Evolutionary conservation across 2,888 invertebrate species (phyloP).

Genomic region (Xestoiulus laeticollis): DNA sequence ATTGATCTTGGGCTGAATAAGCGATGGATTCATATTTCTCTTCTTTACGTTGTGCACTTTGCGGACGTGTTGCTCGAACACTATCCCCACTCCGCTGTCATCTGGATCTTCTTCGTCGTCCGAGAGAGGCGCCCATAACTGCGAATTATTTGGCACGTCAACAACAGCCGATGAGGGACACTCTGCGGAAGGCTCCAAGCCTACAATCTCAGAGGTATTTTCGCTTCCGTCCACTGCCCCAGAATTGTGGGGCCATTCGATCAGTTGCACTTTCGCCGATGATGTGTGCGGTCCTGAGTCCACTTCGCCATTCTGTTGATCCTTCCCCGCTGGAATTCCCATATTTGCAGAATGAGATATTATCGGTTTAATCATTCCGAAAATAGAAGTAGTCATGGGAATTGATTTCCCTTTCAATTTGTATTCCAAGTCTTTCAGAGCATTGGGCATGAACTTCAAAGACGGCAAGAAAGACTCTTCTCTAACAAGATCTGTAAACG

Average conservation of each 20-base stretch:
- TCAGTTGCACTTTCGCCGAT: background rate
- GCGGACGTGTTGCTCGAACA: conserved; percentile 30
- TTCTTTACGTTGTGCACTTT: background rate
- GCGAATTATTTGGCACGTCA: background rate
- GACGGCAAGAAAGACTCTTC: conserved; percentile 37
- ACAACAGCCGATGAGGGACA: background rate
- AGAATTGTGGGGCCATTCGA: background rate
- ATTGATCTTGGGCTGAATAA: background rate
- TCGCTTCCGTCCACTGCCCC: background rate
- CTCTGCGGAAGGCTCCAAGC: background rate
- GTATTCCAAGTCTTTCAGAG: conserved; percentile 4
- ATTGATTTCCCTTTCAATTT: background rate
- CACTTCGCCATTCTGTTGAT: background rate
- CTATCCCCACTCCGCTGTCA: background rate
- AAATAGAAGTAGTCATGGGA: background rate
- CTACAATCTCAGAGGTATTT: background rate
- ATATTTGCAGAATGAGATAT: background rate
- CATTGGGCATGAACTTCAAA: conserved; percentile 10
- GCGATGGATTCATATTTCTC: background rate
- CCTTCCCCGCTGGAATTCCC: background rate
- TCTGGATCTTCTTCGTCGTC: background rate
- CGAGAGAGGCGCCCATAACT: background rate
- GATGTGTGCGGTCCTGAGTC: background rate
- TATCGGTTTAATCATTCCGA: conserved; percentile 14
- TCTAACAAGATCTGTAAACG: background rate